A percentile compares a stretch with the other conserved stretches of the same genome.
Conservation (phyloP, 2,797 vertebrate genomes). For the Eidolon dupreanum region DNA sequence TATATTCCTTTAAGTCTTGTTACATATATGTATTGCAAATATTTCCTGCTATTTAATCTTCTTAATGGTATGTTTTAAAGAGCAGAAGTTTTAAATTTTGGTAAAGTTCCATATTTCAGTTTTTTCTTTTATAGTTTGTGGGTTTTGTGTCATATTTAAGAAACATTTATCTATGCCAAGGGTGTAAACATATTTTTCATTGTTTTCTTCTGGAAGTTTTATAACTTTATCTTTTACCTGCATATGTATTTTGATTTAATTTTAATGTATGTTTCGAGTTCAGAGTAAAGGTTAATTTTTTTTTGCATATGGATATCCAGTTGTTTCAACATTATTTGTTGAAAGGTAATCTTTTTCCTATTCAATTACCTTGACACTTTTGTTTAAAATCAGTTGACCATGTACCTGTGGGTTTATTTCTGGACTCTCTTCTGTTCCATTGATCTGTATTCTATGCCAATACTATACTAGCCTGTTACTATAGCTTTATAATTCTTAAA, state of each 20-base stretch:
- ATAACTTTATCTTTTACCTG: neutral
- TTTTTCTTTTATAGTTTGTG: neutral
- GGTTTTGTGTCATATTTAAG: neutral
- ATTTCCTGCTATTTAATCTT: neutral
- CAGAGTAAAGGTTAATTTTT: neutral
- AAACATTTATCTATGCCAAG: neutral
- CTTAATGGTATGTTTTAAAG: constrained; percentile 6
- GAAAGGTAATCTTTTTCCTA: neutral
- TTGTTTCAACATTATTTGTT: neutral
- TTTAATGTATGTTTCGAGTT: neutral
- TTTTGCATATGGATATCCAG: neutral
- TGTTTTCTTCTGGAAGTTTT: constrained; percentile 2
- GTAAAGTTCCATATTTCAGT: neutral
- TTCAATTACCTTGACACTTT: neutral
- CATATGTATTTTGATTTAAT: neutral
- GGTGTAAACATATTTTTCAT: neutral
- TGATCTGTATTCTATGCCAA: neutral
- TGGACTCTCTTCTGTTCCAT: neutral
- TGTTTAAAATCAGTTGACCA: neutral
- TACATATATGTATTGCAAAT: neutral
- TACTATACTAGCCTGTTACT: neutral
- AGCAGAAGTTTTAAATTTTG: neutral
- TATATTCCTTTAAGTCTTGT: neutral
- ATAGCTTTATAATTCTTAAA: neutral
- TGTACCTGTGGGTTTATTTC: neutral